phyloP scores from a whole-genome alignment of 2,888 invertebrate species.

The Acronicta leporina region DNA sequence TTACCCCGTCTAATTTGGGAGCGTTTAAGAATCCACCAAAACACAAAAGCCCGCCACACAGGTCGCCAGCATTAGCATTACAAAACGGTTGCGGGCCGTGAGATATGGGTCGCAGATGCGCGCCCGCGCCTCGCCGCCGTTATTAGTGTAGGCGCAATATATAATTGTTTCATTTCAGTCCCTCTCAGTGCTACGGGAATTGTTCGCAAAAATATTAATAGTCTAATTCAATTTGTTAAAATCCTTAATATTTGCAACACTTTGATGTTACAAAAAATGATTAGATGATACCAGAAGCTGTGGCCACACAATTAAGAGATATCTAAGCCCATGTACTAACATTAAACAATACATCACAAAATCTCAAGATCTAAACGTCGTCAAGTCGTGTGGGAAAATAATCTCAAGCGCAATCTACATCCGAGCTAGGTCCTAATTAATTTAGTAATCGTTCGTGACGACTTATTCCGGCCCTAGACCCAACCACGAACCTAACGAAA shows the following conservation, averaged over 20 bases:
- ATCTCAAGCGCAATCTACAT: conserved; percentile 86
- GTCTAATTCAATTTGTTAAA: conserved; percentile 6
- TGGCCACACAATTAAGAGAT: conserved; percentile 40
- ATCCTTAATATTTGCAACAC: conserved; percentile 8
- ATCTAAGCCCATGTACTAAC: conserved; percentile 57
- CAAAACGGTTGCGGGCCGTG: conserved; percentile 80
- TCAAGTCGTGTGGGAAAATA: conserved; percentile 88
- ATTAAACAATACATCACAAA: conserved; percentile 78
- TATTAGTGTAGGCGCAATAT: conserved; percentile 82
- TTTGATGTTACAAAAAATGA: conserved; percentile 7
- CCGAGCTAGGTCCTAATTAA: conserved; percentile 88
- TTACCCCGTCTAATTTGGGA: conserved; percentile 54
- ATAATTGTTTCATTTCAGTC: conserved; percentile 82
- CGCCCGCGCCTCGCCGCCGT: conserved; percentile 68
- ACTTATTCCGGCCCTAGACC: conserved; percentile 86
- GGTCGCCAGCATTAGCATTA: conserved; percentile 76
- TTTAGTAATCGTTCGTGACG: conserved; percentile 89
- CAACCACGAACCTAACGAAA: conserved; percentile 88
- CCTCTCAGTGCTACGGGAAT: conserved; percentile 27
- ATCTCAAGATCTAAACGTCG: conserved; percentile 80
- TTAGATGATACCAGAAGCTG: conserved; percentile 32
- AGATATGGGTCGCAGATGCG: conserved; percentile 87
- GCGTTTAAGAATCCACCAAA: conserved; percentile 63
- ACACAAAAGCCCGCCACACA: conserved; percentile 68
- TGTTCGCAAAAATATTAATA: conserved; percentile 39